phyloP scores from a whole-genome alignment of 2,797 vertebrate species.

The Gymnothorax reevesii region DNA sequence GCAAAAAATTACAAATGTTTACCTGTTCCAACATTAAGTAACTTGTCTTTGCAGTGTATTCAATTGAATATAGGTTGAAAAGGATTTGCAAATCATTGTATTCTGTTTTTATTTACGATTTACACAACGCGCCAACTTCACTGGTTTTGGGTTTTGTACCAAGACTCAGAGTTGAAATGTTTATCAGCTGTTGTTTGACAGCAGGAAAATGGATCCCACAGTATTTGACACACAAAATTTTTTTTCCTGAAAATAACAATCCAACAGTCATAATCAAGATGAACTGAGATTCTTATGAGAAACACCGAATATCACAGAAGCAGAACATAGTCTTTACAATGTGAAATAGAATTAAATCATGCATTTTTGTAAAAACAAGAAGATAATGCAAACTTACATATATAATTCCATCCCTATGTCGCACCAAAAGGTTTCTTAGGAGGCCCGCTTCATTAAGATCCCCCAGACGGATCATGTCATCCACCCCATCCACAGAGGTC shows the following conservation, averaged over 20 bases:
- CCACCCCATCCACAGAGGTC: constrained; percentile 83
- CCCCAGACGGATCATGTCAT: constrained; percentile 91
- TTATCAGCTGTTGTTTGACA: neutral
- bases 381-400: constrained; percentile 77
- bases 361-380: neutral
- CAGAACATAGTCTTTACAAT: neutral
- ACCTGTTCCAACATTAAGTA: too few relatives aligned
- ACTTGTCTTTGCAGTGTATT: too few relatives aligned
- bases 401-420: constrained; percentile 82
- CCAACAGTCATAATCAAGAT: neutral
- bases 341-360: neutral
- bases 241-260: neutral
- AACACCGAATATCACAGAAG: neutral
- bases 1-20: too few relatives aligned
- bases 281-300: neutral
- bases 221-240: neutral
- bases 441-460: constrained; percentile 89
- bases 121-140: too few relatives aligned
- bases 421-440: constrained; percentile 86
- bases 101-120: too few relatives aligned
- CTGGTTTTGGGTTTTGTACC: too few relatives aligned
- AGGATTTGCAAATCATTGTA: too few relatives aligned
- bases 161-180: neutral
- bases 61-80: too few relatives aligned
- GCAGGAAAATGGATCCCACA: neutral